Evolutionary conservation across 1,140 invertebrate genomes (phyloP).

Genomic region (Heterodera schachtii): DNA sequence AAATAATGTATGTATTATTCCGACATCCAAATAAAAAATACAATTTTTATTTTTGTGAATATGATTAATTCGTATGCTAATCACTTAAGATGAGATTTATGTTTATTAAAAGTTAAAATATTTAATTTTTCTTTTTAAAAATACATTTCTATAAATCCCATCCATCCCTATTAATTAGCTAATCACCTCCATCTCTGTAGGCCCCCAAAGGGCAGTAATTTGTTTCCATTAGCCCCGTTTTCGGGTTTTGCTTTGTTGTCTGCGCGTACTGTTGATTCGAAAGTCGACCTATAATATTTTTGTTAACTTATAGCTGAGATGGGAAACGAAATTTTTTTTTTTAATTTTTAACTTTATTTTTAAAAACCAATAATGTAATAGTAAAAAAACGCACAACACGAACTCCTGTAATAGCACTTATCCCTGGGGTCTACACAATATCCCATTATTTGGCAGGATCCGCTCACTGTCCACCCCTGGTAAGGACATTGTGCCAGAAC

Average conservation of each 20-base stretch:
- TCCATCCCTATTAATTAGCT: not conserved
- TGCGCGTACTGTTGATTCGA: not conserved
- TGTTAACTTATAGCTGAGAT: too few relatives aligned
- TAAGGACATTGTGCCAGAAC: not conserved
- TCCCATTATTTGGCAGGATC: not conserved
- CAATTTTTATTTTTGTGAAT: too few relatives aligned
- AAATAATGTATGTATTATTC: too few relatives aligned
- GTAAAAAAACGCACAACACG: not conserved
- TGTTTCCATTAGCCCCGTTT: constrained; percentile 6
- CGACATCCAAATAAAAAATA: too few relatives aligned
- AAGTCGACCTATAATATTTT: not conserved
- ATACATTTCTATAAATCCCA: too few relatives aligned
- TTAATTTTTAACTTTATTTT: too few relatives aligned
- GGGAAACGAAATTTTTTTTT: not conserved
- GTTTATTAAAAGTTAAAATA: too few relatives aligned
- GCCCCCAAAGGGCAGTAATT: not conserved
- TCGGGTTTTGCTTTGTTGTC: constrained; percentile 10
- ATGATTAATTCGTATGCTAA: too few relatives aligned
- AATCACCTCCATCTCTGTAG: not conserved
- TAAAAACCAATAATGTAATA: not conserved
- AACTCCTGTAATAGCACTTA: not conserved
- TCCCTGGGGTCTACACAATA: not conserved
- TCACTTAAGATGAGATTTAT: too few relatives aligned
- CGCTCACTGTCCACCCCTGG: not conserved
- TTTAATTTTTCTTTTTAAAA: too few relatives aligned